A percentile compares a stretch with the other conserved stretches of the same genome.
These are phyloP conservation scores for Excalfactoria chinensis DNA, from an alignment of 2,113 vertebrate genomes.

Conservation along the genomic window DNA sequence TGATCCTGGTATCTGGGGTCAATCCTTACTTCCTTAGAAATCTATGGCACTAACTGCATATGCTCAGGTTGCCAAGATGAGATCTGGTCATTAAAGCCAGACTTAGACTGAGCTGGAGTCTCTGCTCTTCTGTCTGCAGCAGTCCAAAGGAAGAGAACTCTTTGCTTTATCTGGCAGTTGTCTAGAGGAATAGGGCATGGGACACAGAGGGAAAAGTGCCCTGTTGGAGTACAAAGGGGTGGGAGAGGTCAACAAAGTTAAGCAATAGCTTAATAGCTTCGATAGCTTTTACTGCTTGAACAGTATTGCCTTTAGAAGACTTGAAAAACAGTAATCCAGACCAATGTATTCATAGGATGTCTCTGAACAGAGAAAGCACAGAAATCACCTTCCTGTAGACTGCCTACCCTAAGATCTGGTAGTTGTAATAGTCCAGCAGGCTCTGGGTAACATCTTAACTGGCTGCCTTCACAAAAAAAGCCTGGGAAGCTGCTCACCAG, in stretches of 20 bases:
- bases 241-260: neutral
- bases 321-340: neutral
- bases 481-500: neutral
- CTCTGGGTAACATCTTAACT: neutral
- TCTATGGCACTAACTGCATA: neutral
- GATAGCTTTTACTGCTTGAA: neutral
- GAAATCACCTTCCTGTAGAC: neutral
- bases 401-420: neutral
- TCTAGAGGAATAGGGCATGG: neutral
- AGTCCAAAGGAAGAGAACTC: neutral
- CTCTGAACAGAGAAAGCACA: neutral
- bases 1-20: neutral
- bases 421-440: neutral
- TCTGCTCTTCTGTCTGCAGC: neutral
- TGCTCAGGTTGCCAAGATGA: neutral
- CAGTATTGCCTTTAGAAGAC: neutral
- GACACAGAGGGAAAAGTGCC: neutral
- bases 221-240: neutral
- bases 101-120: neutral
- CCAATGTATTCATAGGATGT: neutral
- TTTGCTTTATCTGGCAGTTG: neutral
- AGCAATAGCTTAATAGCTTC: neutral
- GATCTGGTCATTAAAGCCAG: neutral
- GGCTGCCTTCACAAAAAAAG: neutral
- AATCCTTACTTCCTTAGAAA: neutral